These are phyloP conservation scores for Saguinus imperator DNA, from an alignment of 2,113 vertebrate species.

Conservation along the genomic window DNA sequence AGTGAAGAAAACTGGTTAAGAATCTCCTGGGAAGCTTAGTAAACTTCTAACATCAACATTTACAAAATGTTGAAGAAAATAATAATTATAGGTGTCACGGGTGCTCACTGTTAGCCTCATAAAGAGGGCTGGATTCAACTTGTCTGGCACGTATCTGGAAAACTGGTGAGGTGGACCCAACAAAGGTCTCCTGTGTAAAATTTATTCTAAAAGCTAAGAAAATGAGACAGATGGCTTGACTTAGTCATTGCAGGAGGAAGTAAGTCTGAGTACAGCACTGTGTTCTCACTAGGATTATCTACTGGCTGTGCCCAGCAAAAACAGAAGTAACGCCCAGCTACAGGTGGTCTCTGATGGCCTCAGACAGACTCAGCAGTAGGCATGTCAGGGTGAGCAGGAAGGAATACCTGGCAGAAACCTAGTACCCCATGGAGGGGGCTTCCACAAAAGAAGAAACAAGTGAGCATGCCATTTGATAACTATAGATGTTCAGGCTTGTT, in stretches of 20 bases:
- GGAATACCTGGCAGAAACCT: not conserved
- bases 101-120: not conserved
- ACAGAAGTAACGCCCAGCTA: not conserved
- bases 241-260: not conserved
- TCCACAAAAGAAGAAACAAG: not conserved
- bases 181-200: not conserved
- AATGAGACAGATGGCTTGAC: not conserved
- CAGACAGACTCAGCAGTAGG: not conserved
- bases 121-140: not conserved
- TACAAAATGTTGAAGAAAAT: not conserved
- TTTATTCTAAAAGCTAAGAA: not conserved
- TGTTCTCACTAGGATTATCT: not conserved
- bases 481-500: not conserved
- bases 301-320: not conserved
- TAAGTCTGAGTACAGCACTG: not conserved
- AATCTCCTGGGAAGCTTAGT: not conserved
- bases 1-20: not conserved
- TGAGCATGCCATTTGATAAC: not conserved
- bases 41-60: not conserved
- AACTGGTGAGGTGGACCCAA: not conserved
- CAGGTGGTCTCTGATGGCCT: not conserved
- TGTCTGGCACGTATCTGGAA: not conserved
- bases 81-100: not conserved
- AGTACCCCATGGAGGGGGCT: not conserved
- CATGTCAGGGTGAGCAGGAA: not conserved